phyloP scores from a whole-genome alignment of 2,888 invertebrate species.

The Brassicogethes aeneus region DNA sequence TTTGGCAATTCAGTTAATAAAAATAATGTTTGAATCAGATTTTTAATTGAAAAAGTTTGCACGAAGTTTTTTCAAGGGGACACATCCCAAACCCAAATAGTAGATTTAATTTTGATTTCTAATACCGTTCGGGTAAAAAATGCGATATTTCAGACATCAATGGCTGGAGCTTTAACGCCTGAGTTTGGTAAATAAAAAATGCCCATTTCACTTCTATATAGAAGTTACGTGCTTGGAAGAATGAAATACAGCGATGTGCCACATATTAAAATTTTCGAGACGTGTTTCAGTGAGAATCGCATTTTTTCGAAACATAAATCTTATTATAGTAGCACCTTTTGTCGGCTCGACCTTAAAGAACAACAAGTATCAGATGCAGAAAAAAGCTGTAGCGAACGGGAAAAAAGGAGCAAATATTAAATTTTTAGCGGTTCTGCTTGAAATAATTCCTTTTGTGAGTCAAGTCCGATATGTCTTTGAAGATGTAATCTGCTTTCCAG shows the following conservation, averaged over 20 bases:
- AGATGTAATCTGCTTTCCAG: conserved; percentile 18
- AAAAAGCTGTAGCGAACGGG: neutral
- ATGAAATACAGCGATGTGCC: neutral
- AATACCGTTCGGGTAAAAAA: too few species aligned
- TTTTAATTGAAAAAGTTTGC: too few species aligned
- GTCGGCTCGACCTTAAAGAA: neutral
- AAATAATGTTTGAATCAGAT: too few species aligned
- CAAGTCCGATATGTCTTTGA: conserved; percentile 16
- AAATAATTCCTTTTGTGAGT: conserved; percentile 11
- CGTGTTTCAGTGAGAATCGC: neutral
- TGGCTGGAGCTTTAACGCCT: too few species aligned
- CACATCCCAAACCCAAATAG: too few species aligned
- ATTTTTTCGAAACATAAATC: neutral
- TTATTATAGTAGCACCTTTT: neutral
- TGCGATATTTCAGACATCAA: too few species aligned
- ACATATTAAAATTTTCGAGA: neutral
- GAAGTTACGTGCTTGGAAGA: neutral
- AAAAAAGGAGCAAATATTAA: conserved; percentile 9
- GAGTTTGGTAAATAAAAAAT: too few species aligned
- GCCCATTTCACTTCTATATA: too few species aligned
- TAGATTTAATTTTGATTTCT: too few species aligned
- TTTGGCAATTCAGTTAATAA: too few species aligned
- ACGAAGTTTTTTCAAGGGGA: too few species aligned
- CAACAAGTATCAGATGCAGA: neutral
- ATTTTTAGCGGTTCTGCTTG: conserved; percentile 11